Evolutionary conservation across 1,140 invertebrate genomes (phyloP).

Genomic region (Tribolium madens): DNA sequence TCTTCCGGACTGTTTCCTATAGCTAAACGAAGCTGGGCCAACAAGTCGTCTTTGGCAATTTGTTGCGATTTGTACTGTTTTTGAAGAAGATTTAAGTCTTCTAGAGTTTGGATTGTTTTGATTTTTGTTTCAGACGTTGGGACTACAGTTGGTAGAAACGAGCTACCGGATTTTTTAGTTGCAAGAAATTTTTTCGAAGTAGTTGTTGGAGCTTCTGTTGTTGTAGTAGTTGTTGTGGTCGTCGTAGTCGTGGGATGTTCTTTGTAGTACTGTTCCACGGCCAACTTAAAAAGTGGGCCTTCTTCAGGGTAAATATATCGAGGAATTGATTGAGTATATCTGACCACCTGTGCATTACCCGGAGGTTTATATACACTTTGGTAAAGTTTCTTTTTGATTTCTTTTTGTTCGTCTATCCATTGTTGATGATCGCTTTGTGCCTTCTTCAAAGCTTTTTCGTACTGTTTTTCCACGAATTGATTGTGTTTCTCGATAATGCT

Average conservation of each 20-base stretch:
- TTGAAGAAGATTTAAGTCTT: conserved; percentile 62
- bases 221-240: conserved; percentile 65
- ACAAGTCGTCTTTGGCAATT: conserved; percentile 70
- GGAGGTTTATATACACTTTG: conserved; percentile 64
- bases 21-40: conserved; percentile 79
- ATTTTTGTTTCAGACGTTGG: conserved; percentile 52
- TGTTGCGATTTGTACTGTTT: conserved; percentile 64
- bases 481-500: conserved; percentile 77
- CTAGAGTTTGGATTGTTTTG: conserved; percentile 60
- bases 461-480: conserved; percentile 76
- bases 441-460: conserved; percentile 76
- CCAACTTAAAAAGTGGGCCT: conserved; percentile 65
- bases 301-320: conserved; percentile 65
- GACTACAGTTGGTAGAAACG: conserved; percentile 58
- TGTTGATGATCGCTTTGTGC: conserved; percentile 75
- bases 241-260: conserved; percentile 68
- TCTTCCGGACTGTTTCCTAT: conserved; percentile 75
- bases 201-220: conserved; percentile 62
- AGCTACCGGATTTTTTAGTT: background rate
- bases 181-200: background rate
- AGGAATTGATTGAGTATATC: conserved; percentile 56
- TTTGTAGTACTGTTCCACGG: conserved; percentile 67
- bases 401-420: conserved; percentile 71
- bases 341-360: conserved; percentile 36
- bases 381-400: conserved; percentile 66